Percentiles rank a stretch among this genome's conserved stretches.
These are phyloP conservation scores for Trissonchulus sp. DNA, from an alignment of 2,888 invertebrate species.

Conservation along the genomic window DNA sequence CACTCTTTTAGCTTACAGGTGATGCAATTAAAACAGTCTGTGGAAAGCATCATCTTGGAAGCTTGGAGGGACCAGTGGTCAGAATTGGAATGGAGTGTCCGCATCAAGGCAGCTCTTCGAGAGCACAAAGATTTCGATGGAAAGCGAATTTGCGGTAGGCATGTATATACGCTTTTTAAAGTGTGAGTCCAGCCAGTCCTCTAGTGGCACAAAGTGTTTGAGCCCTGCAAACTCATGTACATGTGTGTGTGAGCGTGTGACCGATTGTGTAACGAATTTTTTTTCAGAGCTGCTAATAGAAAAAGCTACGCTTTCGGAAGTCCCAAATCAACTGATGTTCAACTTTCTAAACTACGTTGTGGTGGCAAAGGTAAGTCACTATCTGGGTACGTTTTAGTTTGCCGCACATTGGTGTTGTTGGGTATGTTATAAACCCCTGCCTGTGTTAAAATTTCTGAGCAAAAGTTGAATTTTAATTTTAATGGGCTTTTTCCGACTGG, in stretches of 20 bases:
- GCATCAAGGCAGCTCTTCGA: slow-evolving; percentile 26
- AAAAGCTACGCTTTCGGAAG: slow-evolving; percentile 35
- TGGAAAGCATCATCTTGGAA: slow-evolving; percentile 31
- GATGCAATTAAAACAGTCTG: slow-evolving; percentile 34
- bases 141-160: slow-evolving; percentile 29
- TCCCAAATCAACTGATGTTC: slow-evolving; percentile 34
- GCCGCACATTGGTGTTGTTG: slow-evolving; percentile 1
- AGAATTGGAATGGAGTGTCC: slow-evolving; percentile 31
- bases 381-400: no score
- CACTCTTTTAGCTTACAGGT: no score
- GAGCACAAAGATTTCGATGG: slow-evolving; percentile 20
- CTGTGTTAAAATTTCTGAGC: no score
- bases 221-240: no score
- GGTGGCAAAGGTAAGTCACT: slow-evolving; percentile 27
- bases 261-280: no score
- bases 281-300: slow-evolving; percentile 29
- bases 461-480: no score
- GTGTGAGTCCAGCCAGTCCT: no score
- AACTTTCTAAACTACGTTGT: slow-evolving; percentile 31
- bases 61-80: slow-evolving; percentile 36
- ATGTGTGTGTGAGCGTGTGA: no score
- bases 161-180: no score
- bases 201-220: no score
- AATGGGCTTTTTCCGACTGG: no score
- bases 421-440: not conserved